Base-by-base conservation (phyloP, 1,140 invertebrate genomes). In the Lordiphosa clarofinis region DNA sequence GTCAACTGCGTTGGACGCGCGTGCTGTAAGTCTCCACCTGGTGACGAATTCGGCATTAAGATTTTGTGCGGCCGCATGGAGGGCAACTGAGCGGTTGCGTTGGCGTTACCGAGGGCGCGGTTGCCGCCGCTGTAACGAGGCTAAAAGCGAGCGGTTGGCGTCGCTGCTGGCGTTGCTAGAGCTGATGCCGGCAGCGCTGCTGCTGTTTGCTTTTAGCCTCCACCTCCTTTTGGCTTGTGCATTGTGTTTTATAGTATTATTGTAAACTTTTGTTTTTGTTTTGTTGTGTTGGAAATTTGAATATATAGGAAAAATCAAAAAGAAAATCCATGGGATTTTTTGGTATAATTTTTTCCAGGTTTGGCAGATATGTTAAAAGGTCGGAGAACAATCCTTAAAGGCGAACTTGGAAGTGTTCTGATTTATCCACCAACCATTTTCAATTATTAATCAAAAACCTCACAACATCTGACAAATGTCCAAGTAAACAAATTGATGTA, bases 181-280 rank as follows among this genome's bases (percentile, higher is more conserved):
- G 38, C 36, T 53, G 38, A 36, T 53, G 54, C 13, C 24, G 24
- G n/a, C 8, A 4, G 11, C 15, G 53, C 33, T 28, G 52, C 46
- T 67, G 65, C 56, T 76, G 67, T 71, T 73, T 75, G 64, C 68
- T 78, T 76, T 84, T 84, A 84, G 78, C 78, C 78, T 84, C 78
- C 79, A 84, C 78, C 78, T 84, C 78, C 78, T 84, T 84, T 84
- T 69, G 47, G 53, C 60, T 60, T 73, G 54, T 73, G 73, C 69
- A 84, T 84, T 84, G 78, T 84, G 78, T 84, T 84, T 78, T 69
- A 62, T 62, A 56, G 56, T 79, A 63, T 61, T 73, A 56, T 75
- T 76, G 63, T 73, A 78, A 56, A 61, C 70, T 58, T 78, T 59
- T 81, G 19, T 71, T 36, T 63, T 47, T 64, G 53, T 64, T 69